phyloP scores from a whole-genome alignment of 1,140 invertebrate genomes.

The Doryteuthis pealeii region DNA sequence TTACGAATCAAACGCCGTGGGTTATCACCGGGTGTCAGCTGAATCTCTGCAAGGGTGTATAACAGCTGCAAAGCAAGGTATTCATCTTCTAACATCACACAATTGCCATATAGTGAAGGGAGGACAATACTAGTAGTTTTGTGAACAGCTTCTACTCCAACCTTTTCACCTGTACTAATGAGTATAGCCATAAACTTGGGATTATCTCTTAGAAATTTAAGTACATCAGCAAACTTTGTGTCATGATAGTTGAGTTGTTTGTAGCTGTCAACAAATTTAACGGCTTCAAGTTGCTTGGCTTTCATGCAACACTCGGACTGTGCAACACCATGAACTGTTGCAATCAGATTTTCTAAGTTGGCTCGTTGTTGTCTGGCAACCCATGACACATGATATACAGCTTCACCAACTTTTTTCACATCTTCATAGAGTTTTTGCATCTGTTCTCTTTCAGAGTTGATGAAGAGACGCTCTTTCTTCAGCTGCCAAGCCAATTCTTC shows the following conservation, averaged over 20 bases:
- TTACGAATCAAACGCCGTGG: slow-evolving; percentile 80
- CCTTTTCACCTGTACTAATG: slow-evolving; percentile 75
- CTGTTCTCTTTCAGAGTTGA: slow-evolving; percentile 72
- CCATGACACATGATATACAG: slow-evolving; percentile 80
- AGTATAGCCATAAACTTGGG: slow-evolving; percentile 74
- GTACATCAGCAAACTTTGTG: slow-evolving; percentile 76
- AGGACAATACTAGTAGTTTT: slow-evolving; percentile 67
- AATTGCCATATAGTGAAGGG: slow-evolving; percentile 81
- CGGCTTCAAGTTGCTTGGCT: slow-evolving; percentile 74
- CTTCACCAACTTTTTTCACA: slow-evolving; percentile 67
- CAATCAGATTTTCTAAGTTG: slow-evolving; percentile 79
- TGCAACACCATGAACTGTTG: slow-evolving; percentile 68
- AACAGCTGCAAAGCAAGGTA: slow-evolving; percentile 76
- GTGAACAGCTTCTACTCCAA: slow-evolving; percentile 59
- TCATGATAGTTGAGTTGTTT: slow-evolving; percentile 73
- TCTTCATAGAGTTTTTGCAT: slow-evolving; percentile 74
- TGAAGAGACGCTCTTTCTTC: slow-evolving; percentile 74
- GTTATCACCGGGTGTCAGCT: slow-evolving; percentile 71
- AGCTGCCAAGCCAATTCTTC: slow-evolving; percentile 72
- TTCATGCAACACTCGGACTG: slow-evolving; percentile 63
- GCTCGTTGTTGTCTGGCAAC: slow-evolving; percentile 84
- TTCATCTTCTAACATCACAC: slow-evolving; percentile 80
- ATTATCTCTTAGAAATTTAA: slow-evolving; percentile 74
- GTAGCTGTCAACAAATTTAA: slow-evolving; percentile 84
- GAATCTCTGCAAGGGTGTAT: slow-evolving; percentile 76